Conservation (phyloP, 1,140 invertebrate species). For the Magallana angulata region DNA sequence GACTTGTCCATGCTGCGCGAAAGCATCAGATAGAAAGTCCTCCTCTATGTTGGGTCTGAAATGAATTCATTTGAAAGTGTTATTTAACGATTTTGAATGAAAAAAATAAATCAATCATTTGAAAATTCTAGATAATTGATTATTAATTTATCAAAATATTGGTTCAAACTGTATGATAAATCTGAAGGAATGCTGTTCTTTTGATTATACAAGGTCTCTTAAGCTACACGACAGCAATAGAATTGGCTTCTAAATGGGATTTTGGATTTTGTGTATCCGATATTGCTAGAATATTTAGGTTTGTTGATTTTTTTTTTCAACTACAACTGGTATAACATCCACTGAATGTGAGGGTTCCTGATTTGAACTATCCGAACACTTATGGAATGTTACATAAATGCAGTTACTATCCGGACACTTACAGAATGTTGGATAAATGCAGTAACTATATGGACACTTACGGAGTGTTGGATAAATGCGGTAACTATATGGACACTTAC, state of each 20-base stretch:
- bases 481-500: slow-evolving; percentile 66
- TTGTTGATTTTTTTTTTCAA: too few species aligned
- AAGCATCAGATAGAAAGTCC: slow-evolving; percentile 72
- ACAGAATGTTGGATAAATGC: slow-evolving; percentile 99
- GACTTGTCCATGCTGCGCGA: slow-evolving; percentile 79
- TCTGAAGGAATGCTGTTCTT: too few species aligned
- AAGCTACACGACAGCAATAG: too few species aligned
- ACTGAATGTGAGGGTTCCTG: neutral
- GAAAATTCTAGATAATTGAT: too few species aligned
- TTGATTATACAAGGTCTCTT: too few species aligned
- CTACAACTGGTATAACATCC: neutral
- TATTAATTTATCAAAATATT: too few species aligned
- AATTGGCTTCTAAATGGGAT: too few species aligned
- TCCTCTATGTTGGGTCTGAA: slow-evolving; percentile 74
- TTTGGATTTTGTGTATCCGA: too few species aligned
- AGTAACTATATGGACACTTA: slow-evolving; percentile 80
- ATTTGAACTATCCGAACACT: neutral
- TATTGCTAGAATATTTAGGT: too few species aligned
- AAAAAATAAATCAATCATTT: too few species aligned
- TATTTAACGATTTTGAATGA: too few species aligned
- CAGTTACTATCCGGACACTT: slow-evolving; percentile 80
- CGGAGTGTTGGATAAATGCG: slow-evolving; percentile 99
- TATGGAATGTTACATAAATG: slow-evolving; percentile 99
- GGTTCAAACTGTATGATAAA: neutral
- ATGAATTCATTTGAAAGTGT: neutral